These are phyloP conservation scores for Acrocephalus kingi DNA, from an alignment of 2,113 vertebrate species.

Conservation along the genomic window DNA sequence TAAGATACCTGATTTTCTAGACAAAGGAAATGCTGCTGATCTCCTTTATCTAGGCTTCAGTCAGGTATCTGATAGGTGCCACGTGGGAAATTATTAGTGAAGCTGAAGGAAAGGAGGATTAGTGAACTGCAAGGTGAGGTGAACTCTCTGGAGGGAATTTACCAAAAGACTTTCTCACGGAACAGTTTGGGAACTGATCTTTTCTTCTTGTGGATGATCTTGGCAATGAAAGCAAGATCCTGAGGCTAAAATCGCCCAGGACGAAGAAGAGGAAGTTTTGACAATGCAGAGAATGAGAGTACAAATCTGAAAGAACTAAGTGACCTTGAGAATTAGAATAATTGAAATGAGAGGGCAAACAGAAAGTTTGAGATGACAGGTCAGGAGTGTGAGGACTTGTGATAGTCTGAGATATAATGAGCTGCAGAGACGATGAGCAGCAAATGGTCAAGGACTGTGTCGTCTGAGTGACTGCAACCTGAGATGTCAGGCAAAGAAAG, in stretches of 20 bases:
- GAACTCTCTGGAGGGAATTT: slow-evolving; percentile 19
- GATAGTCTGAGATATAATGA: neutral
- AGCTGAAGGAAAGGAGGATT: slow-evolving; percentile 43
- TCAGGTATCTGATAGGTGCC: slow-evolving; percentile 56
- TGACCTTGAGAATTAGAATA: slow-evolving; percentile 18
- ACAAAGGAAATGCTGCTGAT: slow-evolving; percentile 46
- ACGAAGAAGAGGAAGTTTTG: neutral
- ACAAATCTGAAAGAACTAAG: neutral
- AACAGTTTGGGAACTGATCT: slow-evolving; percentile 13
- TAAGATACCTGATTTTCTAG: slow-evolving; percentile 57
- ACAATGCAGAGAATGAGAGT: neutral
- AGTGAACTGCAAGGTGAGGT: slow-evolving; percentile 29
- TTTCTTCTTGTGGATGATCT: slow-evolving; percentile 7
- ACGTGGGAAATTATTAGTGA: slow-evolving; percentile 32
- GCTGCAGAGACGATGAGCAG: neutral
- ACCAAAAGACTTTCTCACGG: neutral
- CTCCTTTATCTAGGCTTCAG: slow-evolving; percentile 57
- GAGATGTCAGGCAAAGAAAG: neutral
- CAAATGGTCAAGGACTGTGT: neutral
- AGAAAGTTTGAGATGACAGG: neutral
- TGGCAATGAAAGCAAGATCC: neutral
- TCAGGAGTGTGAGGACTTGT: neutral
- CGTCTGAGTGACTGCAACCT: neutral
- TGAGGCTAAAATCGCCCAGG: neutral
- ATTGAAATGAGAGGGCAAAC: neutral